phyloP scores from a whole-genome alignment of 2,797 vertebrate species.

The Phyllotis vaccarum region DNA sequence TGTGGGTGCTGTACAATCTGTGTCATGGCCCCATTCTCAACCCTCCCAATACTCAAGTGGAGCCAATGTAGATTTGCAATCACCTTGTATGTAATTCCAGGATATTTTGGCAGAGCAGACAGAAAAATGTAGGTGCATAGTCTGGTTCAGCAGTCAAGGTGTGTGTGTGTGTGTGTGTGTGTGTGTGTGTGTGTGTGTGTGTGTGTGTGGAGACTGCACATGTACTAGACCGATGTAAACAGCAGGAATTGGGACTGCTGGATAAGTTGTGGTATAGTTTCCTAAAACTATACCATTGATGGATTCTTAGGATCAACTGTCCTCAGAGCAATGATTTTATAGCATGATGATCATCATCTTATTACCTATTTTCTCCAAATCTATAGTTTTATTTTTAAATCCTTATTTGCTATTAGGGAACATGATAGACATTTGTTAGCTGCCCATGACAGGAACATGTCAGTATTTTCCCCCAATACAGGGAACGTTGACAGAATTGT shows the following conservation, averaged over 20 bases:
- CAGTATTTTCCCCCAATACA: background rate
- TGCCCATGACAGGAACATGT: background rate
- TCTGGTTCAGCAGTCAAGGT: background rate
- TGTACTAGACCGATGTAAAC: rapidly evolving
- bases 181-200: background rate
- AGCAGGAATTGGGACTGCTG: background rate
- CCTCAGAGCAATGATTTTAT: background rate
- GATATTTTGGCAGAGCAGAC: background rate
- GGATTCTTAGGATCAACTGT: background rate
- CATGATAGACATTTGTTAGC: background rate
- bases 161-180: background rate
- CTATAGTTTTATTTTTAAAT: background rate
- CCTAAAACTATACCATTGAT: background rate
- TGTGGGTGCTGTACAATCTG: background rate
- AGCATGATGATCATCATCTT: background rate
- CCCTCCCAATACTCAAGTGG: background rate
- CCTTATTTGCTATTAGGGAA: conserved; percentile 47
- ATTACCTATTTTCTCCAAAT: background rate
- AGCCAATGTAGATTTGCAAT: background rate
- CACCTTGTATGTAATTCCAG: background rate
- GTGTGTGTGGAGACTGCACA: background rate
- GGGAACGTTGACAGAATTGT: conserved; percentile 7
- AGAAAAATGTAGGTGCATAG: background rate
- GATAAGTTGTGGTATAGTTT: background rate
- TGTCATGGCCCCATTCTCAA: background rate